Base-by-base conservation (phyloP, 2,797 vertebrate species). In the Silurus aristotelis region DNA sequence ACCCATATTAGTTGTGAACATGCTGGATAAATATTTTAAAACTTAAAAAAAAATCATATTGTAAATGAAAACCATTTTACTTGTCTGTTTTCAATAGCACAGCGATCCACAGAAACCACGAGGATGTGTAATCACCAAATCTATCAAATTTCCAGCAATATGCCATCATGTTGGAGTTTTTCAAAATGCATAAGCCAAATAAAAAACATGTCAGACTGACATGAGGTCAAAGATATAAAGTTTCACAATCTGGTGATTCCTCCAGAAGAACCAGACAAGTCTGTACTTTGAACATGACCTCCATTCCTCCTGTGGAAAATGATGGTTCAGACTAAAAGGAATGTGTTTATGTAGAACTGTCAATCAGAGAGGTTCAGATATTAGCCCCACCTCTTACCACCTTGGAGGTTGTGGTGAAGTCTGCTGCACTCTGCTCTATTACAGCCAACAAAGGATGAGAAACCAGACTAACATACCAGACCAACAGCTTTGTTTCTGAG, bases 161-260 rank as follows among this genome's bases (percentile, higher is more conserved):
- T 78, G 52, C 43, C 76, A 67, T 56, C 61, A 63, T 5, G 78
- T 64, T 60, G 79, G 73, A 46, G 80, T 27, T 70, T 77, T 82
- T 75, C 67, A 63, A 83, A 83, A 83, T 80, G 73, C 70, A 48
- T 75, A 60, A 56, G 64, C 70, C 81, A 89, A 86, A 87, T 84
- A 83, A 85, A 84, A 85, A 85, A 76, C 79, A 78, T 87, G 81
- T 52, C 66, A n/a, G 80, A 84, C 76, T 76, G 63, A 81, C 83
- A 80, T 55, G 83, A 87, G 91, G 92, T 93, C 90, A 91, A 87
- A 88, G 89, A 92, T 91, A 91, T 93, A 91, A 93, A 92, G 89
- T 91, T 92, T 93, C 91, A 93, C 89, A 92, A 92, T 90, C 82
- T 83, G 67, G 68, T 85, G 85, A 84, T 87, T 85, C 82, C 78